Conservation (phyloP, 2,797 vertebrate species). For the Simalia tracyae region DNA sequence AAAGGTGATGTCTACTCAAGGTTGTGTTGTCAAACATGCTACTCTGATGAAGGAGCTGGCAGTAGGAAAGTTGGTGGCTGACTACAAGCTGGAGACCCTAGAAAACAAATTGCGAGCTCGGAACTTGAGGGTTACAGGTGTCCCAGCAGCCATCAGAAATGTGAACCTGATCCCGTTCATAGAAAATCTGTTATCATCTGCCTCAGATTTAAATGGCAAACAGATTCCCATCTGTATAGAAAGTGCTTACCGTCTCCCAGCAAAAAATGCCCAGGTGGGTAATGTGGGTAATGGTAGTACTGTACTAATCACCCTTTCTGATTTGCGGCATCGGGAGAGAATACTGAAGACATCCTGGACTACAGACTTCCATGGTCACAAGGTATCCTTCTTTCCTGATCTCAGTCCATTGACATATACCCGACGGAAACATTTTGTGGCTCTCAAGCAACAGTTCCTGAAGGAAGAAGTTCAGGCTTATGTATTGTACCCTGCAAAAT, state of each 20-base stretch:
- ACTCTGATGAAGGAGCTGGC: conserved; percentile 16
- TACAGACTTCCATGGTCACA: background rate
- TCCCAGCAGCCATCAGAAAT: background rate
- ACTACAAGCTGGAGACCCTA: background rate
- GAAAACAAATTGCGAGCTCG: conserved; percentile 3
- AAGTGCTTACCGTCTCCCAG: conserved; percentile 3
- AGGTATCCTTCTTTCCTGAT: conserved; percentile 16
- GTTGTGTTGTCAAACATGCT: background rate
- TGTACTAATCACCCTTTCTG: conserved; percentile 9
- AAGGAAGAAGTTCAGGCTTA: background rate
- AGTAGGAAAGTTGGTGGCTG: background rate
- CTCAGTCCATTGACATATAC: background rate
- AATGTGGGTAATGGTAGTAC: background rate
- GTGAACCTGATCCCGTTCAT: conserved; percentile 1
- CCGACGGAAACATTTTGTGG: background rate
- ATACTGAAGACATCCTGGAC: background rate
- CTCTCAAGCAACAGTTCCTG: background rate
- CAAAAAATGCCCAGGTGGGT: background rate
- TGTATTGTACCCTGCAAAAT: background rate
- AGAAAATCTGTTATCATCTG: conserved; percentile 9
- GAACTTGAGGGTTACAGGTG: background rate
- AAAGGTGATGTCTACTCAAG: conserved; percentile 5
- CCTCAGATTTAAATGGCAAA: background rate
- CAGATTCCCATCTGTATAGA: conserved; percentile 1
- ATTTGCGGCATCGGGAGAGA: background rate